Percentiles rank a stretch among this genome's conserved stretches.
phyloP scores from a whole-genome alignment of 1,140 invertebrate species.

The Drosophila pallidifrons region DNA sequence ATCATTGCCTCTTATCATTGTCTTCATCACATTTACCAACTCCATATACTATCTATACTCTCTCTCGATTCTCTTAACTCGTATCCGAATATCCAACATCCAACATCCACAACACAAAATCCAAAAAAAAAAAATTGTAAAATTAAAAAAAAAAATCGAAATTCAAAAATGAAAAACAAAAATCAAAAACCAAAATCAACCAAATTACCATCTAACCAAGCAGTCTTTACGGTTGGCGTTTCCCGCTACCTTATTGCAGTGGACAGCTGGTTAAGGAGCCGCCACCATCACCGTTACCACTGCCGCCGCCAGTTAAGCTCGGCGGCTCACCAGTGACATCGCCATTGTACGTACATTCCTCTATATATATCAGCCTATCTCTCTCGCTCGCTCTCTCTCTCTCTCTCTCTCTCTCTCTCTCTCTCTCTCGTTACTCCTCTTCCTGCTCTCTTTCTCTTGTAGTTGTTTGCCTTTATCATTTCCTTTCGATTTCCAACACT shows the following conservation, averaged over 20 bases:
- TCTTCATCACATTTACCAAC: slow-evolving; percentile 39
- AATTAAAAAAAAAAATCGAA: slow-evolving; percentile 17
- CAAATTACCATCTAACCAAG: slow-evolving; percentile 84
- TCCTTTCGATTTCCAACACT: slow-evolving; percentile 31
- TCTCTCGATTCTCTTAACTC: slow-evolving; percentile 55
- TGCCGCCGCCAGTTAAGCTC: slow-evolving; percentile 90
- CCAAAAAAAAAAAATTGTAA: slow-evolving; percentile 16
- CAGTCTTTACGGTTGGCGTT: slow-evolving; percentile 97
- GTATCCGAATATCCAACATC: slow-evolving; percentile 33
- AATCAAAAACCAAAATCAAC: slow-evolving; percentile 28
- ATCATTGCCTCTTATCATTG: slow-evolving; percentile 43
- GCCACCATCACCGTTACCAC: slow-evolving; percentile 90
- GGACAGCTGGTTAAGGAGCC: slow-evolving; percentile 91
- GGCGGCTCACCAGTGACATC: slow-evolving; percentile 88
- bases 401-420: too few relatives aligned
- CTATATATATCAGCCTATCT: slow-evolving; percentile 14
- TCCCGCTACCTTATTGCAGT: slow-evolving; percentile 96
- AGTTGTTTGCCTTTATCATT: neutral
- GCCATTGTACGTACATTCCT: slow-evolving; percentile 87
- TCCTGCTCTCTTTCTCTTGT: slow-evolving; percentile 1
- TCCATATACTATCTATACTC: slow-evolving; percentile 56
- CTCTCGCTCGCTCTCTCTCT: slow-evolving; percentile 10
- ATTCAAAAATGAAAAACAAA: slow-evolving; percentile 24
- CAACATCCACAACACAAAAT: slow-evolving; percentile 51
- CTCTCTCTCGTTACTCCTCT: neutral